Percentiles rank a stretch among this genome's conserved stretches.
These are phyloP conservation scores for Hyposoter dolosus DNA, from an alignment of 2,888 invertebrate genomes.

Conservation along the genomic window DNA sequence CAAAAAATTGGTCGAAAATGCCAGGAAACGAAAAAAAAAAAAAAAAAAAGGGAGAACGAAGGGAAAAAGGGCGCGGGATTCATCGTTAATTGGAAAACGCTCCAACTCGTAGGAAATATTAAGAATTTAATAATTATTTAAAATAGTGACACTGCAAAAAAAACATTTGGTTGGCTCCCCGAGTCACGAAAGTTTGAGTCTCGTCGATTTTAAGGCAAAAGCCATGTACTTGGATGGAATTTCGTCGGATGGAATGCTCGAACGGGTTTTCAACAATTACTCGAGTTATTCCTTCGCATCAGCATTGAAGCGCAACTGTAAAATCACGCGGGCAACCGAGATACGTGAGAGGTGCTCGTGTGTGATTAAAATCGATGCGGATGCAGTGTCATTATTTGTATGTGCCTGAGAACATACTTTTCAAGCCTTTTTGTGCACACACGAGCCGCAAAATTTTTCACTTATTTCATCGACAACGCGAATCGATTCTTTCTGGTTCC, in stretches of 20 bases:
- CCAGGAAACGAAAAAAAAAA: too few species aligned
- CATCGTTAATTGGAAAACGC: too few species aligned
- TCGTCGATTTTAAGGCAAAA: background rate
- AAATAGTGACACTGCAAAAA: too few species aligned
- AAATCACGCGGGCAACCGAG: conserved; percentile 24
- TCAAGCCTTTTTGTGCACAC: background rate
- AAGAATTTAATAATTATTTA: background rate
- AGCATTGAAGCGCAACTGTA: conserved; percentile 7
- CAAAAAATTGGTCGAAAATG: too few species aligned
- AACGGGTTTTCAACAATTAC: conserved; percentile 47
- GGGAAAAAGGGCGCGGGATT: too few species aligned
- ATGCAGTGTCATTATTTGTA: conserved; percentile 12
- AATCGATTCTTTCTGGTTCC: background rate
- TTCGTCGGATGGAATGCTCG: conserved; percentile 37
- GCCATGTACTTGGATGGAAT: background rate
- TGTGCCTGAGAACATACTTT: background rate
- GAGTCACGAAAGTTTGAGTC: background rate
- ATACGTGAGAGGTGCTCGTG: conserved; percentile 30
- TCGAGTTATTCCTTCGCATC: conserved; percentile 27
- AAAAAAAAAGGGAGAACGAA: too few species aligned
- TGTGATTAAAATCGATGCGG: conserved; percentile 31
- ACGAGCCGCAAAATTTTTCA: background rate
- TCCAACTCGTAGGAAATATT: too few species aligned
- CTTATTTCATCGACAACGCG: background rate
- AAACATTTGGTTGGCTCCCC: background rate